Base-by-base conservation (phyloP, 1,140 invertebrate genomes). In the Trypoxylus dichotomus region DNA sequence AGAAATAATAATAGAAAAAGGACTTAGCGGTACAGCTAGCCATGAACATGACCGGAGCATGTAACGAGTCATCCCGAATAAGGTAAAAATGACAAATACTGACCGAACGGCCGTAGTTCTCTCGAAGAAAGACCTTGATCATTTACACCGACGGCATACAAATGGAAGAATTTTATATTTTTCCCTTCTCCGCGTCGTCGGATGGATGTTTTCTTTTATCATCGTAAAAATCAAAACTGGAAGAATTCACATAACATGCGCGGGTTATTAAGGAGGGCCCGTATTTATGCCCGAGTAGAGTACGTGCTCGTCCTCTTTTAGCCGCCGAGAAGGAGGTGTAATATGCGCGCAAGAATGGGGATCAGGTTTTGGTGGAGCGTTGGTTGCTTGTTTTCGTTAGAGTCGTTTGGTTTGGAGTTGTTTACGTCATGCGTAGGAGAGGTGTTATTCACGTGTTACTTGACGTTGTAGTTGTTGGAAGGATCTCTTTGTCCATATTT, bases 11-110 rank as follows among this genome's bases (percentile, higher is more conserved):
- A 37, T 37, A 6, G 15, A 54, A 19, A 54, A 54, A 54, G 19
- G 47, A 54, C 13, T n/a, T 15, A 13, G 47, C 47, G 15, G 47
- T 19, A 54, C 19, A 19, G 47, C 47, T 54, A 19, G 47, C 47
- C 47, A 54, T 54, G 47, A 54, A 54, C 47, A 54, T 54, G 47
- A 54, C 47, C 47, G 19, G 47, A 54, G 19, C 47, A 54, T 54
- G 47, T 54, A 54, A 54, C 47, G 47, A 54, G 47, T 54, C 15
- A 19, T 54, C 47, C 32, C 47, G 47, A 54, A 54, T 54, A 54
- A 54, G 47, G 47, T 54, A 54, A 54, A 54, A 54, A 54, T 54
- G 47, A 54, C 47, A 54, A 54, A 54, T 54, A 54, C 47, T 54
- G 47, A 19, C 47, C 47, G 15, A 19, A n/a, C 47, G 19, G 19